These are phyloP conservation scores for Furcula furcula DNA, from an alignment of 2,888 invertebrate genomes.

Conservation along the genomic window DNA sequence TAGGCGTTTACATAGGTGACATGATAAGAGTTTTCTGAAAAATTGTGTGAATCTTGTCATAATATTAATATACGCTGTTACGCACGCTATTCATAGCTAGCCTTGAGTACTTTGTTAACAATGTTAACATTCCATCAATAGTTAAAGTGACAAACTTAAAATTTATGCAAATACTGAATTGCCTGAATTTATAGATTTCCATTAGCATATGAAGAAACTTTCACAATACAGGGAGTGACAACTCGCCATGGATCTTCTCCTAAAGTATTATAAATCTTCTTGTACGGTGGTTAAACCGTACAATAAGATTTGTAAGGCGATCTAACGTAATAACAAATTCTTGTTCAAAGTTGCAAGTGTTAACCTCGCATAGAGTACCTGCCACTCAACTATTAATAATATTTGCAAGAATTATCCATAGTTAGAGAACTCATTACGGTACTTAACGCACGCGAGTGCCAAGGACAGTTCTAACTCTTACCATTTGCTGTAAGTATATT, in stretches of 20 bases:
- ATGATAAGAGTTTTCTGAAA: too few relatives aligned
- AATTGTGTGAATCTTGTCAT: too few relatives aligned
- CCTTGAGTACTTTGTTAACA: too few relatives aligned
- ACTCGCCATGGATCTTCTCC: too few relatives aligned
- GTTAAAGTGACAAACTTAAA: too few relatives aligned
- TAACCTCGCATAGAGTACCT: constrained; percentile 6
- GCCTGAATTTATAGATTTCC: not conserved
- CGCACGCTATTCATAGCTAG: too few relatives aligned
- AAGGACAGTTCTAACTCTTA: constrained; percentile 25
- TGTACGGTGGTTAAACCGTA: too few relatives aligned
- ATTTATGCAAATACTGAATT: too few relatives aligned
- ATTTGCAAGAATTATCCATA: constrained; percentile 7
- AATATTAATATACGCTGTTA: too few relatives aligned
- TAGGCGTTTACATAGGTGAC: too few relatives aligned
- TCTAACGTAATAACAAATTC: constrained; percentile 2
- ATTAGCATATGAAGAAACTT: constrained; percentile 3
- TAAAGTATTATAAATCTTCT: too few relatives aligned
- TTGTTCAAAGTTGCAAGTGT: constrained; percentile 7
- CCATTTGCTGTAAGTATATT: constrained; percentile 58
- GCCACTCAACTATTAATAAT: constrained; percentile 1
- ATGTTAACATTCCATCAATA: too few relatives aligned
- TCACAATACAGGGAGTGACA: not conserved
- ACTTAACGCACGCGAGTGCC: constrained; percentile 13
- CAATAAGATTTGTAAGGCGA: constrained; percentile 4
- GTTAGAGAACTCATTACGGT: constrained; percentile 13